Conservation (phyloP, 2,797 vertebrate genomes). For the Eleutherodactylus coqui region DNA sequence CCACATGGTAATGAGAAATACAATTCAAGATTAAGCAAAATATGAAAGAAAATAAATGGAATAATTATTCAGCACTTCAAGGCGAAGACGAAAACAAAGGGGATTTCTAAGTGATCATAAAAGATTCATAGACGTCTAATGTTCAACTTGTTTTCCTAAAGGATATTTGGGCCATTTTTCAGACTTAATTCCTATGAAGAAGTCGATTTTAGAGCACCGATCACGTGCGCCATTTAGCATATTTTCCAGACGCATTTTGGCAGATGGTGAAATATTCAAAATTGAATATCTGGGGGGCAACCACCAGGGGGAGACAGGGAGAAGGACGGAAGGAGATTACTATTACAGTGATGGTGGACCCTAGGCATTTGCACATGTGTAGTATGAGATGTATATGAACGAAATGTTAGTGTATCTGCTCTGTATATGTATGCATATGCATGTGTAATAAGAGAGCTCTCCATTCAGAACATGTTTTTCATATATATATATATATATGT, state of each 20-base stretch:
- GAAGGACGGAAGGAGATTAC: not conserved
- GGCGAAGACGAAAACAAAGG: slow-evolving; percentile 67
- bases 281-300: not conserved
- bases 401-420: too few relatives aligned
- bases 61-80: slow-evolving; percentile 68
- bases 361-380: too few relatives aligned
- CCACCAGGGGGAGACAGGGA: not conserved
- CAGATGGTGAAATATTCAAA: not conserved
- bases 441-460: too few relatives aligned
- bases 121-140: slow-evolving; percentile 39
- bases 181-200: slow-evolving; percentile 43
- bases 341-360: not conserved
- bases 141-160: slow-evolving; percentile 9
- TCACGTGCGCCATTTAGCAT: slow-evolving; percentile 7
- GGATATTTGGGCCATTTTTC: slow-evolving; percentile 50
- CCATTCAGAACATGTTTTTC: too few relatives aligned
- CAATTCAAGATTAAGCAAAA: slow-evolving; percentile 71
- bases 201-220: slow-evolving; percentile 8
- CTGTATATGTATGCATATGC: too few relatives aligned
- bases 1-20: slow-evolving; percentile 74
- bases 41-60: slow-evolving; percentile 69
- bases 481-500: not conserved
- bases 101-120: slow-evolving; percentile 66
- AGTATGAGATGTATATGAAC: too few relatives aligned
- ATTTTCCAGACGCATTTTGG: not conserved